Base-by-base conservation (phyloP, 2,888 invertebrate genomes). In the Drosophila paranaensis region DNA sequence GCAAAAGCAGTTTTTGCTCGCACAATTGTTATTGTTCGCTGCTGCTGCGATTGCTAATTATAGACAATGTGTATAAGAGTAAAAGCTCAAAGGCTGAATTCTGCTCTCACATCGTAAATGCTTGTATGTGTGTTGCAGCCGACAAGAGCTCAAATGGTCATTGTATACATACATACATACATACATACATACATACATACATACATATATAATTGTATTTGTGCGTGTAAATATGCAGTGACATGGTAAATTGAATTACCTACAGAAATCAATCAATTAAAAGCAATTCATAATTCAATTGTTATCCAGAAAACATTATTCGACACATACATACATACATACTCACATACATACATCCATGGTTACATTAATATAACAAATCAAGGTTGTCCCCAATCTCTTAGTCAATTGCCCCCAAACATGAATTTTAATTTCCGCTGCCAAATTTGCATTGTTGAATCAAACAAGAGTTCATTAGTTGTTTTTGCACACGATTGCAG, bases 371-470 rank as follows among this genome's bases (percentile, higher is more conserved):
- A 20, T 20, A 20, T 20, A 60, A 51, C 55, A 53, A 14, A 11
- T 58, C 74, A 66, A 69, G 74, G 79, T 50, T 74, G 56, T 37
- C 20, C 1, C 13, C 27, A 35, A 60, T 58, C 16, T 58, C 11
- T 13, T 48, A 30, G 9, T 16, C 16, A 37, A n/a, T 35, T 14
- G 35, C 20, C n/a, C 50, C 9, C 42, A 45, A 39, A 33, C 30
- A 25, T 63, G 48, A 46, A 61, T 46, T 62, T 65, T 57, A 60
- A 74, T 62, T 68, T 74, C 79, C 79, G 60, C 50, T 65, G 56
- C 60, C 69, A 69, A 77, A 74, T 60, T 62, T 57, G 60, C 69
- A 60, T 53, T 65, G 51, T 46, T 27, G 20, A 60, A 45, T 16
- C n/a, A n/a, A 40, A 55, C 50, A 50, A 50, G 16, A 13, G 43